phyloP scores from a whole-genome alignment of 2,113 vertebrate species.

The Bettongia penicillata region DNA sequence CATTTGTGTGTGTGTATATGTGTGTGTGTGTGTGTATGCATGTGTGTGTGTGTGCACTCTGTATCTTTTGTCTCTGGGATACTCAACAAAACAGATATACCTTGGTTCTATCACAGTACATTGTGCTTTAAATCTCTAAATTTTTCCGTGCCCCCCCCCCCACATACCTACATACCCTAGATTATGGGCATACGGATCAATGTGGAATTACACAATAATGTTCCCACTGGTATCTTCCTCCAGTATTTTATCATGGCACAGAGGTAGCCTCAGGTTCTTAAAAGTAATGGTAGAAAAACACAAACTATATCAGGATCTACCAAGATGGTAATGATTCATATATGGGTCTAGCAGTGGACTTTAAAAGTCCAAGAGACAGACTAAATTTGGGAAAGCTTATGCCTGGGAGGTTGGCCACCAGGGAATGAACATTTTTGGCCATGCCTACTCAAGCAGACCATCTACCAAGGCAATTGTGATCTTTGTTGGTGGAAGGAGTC shows the following conservation, averaged over 20 bases:
- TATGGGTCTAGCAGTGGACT: background rate
- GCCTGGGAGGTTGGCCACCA: background rate
- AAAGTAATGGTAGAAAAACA: background rate
- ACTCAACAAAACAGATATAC: background rate
- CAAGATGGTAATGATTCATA: background rate
- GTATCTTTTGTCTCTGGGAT: background rate
- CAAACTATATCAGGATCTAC: background rate
- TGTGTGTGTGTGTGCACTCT: background rate
- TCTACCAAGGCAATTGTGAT: background rate
- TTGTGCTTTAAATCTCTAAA: background rate
- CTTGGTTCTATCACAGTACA: background rate
- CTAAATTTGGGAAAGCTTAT: background rate
- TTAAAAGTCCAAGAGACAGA: background rate
- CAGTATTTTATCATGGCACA: background rate
- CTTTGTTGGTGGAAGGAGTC: background rate
- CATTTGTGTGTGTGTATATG: background rate
- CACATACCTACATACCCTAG: background rate
- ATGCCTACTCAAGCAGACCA: background rate
- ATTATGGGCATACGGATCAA: background rate
- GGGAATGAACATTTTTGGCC: background rate
- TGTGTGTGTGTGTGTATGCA: background rate
- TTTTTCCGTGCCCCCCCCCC: background rate
- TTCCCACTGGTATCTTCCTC: background rate
- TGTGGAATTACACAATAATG: background rate
- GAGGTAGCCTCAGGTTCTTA: background rate